Evolutionary conservation across 1,140 invertebrate species (phyloP), one percentile per base, ranked within the genome.

Genomic region (Panagrolaimus sp.): DNA sequence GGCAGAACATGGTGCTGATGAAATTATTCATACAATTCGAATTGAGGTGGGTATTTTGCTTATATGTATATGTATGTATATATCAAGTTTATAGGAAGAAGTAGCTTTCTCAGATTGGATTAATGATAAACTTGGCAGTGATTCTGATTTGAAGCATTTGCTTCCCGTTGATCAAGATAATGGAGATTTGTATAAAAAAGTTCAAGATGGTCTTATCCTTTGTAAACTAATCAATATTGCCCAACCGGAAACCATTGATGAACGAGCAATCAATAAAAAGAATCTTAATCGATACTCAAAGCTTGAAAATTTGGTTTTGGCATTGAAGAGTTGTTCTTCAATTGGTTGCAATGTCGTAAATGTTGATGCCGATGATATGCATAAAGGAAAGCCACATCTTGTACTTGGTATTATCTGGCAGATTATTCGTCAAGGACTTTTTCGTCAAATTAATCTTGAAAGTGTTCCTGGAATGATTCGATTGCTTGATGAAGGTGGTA

Each of bases 201-300:
- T 96, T 43, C 92, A 93, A 82, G 94, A 98, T 86, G 96, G 96
- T 67, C 92, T 98, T 73, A 87, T 98, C 62, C 86, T 98, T 45
- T 98, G 95, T 85, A 99, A 98, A 90, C 90, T 98, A 64, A 96
- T 98, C 79, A 98, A 99, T 85, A 91, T 96, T 83, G 96, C 96
- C 8, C 96, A 94, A 80, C 92, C 94, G 48, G 94, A 97, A 81
- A 98, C 96, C 7, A 98, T 99, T 80, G 96, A 98, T 85, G 94
- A 98, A 85, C 87, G 96, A 63, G 92, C 92, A 26, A 96, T 99
- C 75, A 99, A 98, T 86, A 96, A 95, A 86, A 86, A 86, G 67
- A 94, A 91, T 82, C 84, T 96, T 26, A 96, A 91, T 0, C 85
- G 96, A 0, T 98, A 96, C 86, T 91, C 90, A 17, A 93, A 92